Base-by-base conservation (phyloP, 2,888 invertebrate genomes). In the Cephus sareptanus region DNA sequence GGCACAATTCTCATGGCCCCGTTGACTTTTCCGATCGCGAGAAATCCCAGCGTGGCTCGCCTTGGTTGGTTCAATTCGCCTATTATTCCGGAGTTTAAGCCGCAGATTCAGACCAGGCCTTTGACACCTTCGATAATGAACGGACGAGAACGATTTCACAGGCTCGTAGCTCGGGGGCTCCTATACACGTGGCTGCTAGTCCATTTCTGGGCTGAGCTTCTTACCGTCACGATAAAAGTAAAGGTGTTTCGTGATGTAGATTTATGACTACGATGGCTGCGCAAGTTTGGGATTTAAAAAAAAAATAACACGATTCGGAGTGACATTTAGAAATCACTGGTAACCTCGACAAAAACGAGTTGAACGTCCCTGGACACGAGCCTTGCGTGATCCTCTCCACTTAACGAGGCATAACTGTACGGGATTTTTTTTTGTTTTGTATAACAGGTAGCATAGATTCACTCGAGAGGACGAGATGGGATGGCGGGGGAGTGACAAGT, bases 1-100 rank as follows among this genome's bases (percentile, higher is more conserved):
- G 80, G 81, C 56, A 56, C 81, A 84, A 84, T 87, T 87, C 87
- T 86, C 87, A 87, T 87, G 87, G 85, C 85, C 85, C 83, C 85
- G 81, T 80, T 80, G 82, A 82, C 85, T 85, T 85, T 87, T 84
- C 83, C 83, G 83, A 78, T 78, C 81, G 81, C 84, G 85, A 87
- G 86, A 85, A 87, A 87, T 85, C 82, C 73, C 71, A 13, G 11
- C 23, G 23, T 4, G 34, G 13, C 71, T 71, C 71, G 71, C 56
- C 56, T 56, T 23, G 23, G 56, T 56, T 56, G 1, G 56, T 56
- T 56, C 23, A 9, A 56, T 56, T 56, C 6, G 9, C 56, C 23
- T 23, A 23, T 56, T 56, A 56, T 56, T 56, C 23, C 23, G 56
- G 23, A 56, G 23, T 56, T 23, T 56, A 9, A 56, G 9, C 56